Base-by-base conservation (phyloP, 1,140 invertebrate genomes). In the Chionoecetes opilio region DNA sequence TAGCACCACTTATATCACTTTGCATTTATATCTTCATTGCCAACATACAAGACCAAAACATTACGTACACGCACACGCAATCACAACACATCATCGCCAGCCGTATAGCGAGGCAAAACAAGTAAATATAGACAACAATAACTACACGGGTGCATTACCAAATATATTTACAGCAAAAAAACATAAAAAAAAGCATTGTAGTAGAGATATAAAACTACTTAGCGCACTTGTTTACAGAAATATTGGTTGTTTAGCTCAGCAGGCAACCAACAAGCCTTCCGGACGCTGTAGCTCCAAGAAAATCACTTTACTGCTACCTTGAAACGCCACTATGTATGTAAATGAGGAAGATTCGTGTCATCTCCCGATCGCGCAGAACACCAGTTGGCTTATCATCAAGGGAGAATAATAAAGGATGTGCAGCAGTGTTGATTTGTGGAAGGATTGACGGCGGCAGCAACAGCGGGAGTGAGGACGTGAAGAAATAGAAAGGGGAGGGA, bases 301-400 rank as follows among this genome's bases (percentile, higher is more conserved):
- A 75, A 75, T 75, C 63, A 75, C 63, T 75, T 75, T 75, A 75
- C 63, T n/a, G 11, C 63, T 75, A 75, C 63, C 63, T 75, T n/a
- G 63, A n/a, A 75, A 75, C 63, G n/a, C 63, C 63, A 75, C 63
- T 75, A 75, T 75, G 63, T 75, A 75, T 75, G 63, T 26, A 75
- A 26, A 75, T 75, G 63, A 75, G 63, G 21, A 26, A 75, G 21
- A 75, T 75, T 75, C 63, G 63, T n/a, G 63, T 75, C 63, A 75
- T 75, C 63, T 75, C 63, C n/a, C 63, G 63, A 26, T 75, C 63
- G 63, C 9, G 63, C 63, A 5, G 63, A 75, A 75, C 63, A 75
- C 63, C 63, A 26, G 63, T 75, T 75, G 63, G 21, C 63, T 75
- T 26, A 75, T 75, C 63, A 75, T n/a, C 63, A 26, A 75, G 11